Base-by-base conservation (phyloP, 1,140 invertebrate species). In the Lepidurus arcticus region DNA sequence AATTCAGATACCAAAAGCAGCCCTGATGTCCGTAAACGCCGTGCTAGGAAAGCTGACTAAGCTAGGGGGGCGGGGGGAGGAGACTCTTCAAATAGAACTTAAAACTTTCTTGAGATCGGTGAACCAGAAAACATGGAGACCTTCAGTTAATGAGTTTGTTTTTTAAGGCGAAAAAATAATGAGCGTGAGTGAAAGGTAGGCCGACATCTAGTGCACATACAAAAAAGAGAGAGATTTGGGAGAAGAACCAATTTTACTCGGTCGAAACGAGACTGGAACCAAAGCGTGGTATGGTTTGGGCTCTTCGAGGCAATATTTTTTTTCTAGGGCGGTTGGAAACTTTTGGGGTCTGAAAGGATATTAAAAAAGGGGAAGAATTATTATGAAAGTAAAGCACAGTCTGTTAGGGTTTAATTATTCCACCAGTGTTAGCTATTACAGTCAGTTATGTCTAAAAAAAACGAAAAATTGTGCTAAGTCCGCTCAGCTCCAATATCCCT, bases 21-120 rank as follows among this genome's bases (percentile, higher is more conserved):
- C 75, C 78, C 78, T 42, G 78, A 78, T 45, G 73, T 78, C 11
- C 73, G 78, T 44, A 74, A 74, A 74, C 43, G 78, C 24, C 78
- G 78, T 10, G 47, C 65, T 24, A 73, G 78, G 24, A 78, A 78
- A 78, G 78, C 78, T 1, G 78, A 78, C 42, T 78, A 78, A 65
- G 21, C 34, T 34, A 4, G 0, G 34, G 34, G 34, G 34, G 1
- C 1, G 1, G 34, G 34, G 34, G 34, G 34, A 34, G 34, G 2
- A 34, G 34, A 34, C 34, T 34, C 34, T 34, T 34, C 34, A 34
- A 34, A 34, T 34, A 34, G 34, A 3, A 34, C 34, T 34, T 34
- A 34, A 34, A 47, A 65, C 21, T 65, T 65, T 65, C 9, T 7
- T 7, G 13, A 65, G 53, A 13, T 9, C 34, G 34, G 34, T 13